A percentile compares a stretch with the other conserved stretches of the same genome.
phyloP scores from a whole-genome alignment of 1,140 invertebrate species.

The Bombus waltoni region DNA sequence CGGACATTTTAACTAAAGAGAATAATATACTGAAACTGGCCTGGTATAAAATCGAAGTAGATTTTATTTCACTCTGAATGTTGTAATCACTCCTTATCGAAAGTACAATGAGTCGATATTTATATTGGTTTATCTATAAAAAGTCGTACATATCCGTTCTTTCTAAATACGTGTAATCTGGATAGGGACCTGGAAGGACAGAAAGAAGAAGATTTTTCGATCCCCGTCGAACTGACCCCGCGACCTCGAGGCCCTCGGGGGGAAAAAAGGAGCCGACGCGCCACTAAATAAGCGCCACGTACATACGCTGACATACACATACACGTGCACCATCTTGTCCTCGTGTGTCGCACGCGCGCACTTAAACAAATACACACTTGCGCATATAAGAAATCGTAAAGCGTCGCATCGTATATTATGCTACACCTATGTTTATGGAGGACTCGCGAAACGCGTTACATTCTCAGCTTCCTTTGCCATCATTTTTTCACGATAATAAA shows the following conservation, averaged over 20 bases:
- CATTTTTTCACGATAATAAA: conserved; percentile 17
- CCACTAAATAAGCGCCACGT: conserved; percentile 67
- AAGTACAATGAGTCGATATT: no score
- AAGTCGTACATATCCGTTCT: no score
- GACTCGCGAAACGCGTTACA: conserved; percentile 13
- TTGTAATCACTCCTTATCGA: no score
- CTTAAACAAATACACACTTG: conserved; percentile 5
- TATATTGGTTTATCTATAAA: no score
- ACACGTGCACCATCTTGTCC: not conserved
- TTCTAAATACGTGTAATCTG: conserved; percentile 45
- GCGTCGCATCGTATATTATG: conserved; percentile 55
- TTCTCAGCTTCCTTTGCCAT: conserved; percentile 14
- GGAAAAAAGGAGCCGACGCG: conserved; percentile 67
- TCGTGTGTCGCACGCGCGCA: not conserved
- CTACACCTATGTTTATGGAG: conserved; percentile 37
- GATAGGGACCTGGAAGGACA: conserved; percentile 30
- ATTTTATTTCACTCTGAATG: no score
- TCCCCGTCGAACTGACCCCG: conserved; percentile 65
- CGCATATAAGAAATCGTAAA: conserved; percentile 51
- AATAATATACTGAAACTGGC: no score
- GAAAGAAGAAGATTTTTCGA: conserved; percentile 52
- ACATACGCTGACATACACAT: not conserved
- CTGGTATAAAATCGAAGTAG: no score
- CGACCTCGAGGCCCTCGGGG: conserved; percentile 45
- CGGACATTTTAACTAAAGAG: no score